phyloP scores from a whole-genome alignment of 92 coral and sea anemone species.

The Epizoanthus ramosus region DNA sequence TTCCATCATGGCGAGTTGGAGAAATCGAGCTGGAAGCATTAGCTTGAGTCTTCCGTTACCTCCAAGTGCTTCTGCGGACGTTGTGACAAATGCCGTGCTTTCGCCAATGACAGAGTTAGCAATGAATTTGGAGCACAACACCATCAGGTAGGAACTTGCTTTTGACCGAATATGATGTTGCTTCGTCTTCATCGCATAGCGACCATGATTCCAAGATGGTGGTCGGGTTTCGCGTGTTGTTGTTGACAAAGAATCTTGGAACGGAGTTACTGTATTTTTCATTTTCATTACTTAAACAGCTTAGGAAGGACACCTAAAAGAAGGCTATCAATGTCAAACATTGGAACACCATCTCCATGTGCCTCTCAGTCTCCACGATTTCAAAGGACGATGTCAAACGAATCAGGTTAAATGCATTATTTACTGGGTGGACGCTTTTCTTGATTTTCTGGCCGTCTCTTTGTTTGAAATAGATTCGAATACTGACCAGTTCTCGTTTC shows the following conservation, averaged over 20 bases:
- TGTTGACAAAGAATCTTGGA: not conserved
- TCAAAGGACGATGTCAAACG: slow-evolving; percentile 84
- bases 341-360: slow-evolving; percentile 75
- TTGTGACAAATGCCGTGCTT: slow-evolving; percentile 78
- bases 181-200: not conserved
- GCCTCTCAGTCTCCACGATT: slow-evolving; percentile 68
- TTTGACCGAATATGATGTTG: slow-evolving; percentile 14
- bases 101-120: slow-evolving; percentile 97
- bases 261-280: not conserved
- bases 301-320: slow-evolving; percentile 91
- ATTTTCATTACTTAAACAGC: slow-evolving; percentile 47
- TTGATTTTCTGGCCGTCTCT: not conserved
- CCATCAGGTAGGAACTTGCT: slow-evolving; percentile 66
- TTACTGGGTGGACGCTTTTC: not conserved
- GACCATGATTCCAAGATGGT: slow-evolving; percentile 9
- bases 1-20: slow-evolving; percentile 83
- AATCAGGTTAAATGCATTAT: slow-evolving; percentile 73
- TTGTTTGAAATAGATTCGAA: slow-evolving; percentile 28
- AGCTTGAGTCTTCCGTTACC: slow-evolving; percentile 73
- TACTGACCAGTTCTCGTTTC: not conserved
- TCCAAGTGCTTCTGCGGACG: slow-evolving; percentile 59
- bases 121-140: slow-evolving; percentile 83
- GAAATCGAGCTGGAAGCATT: slow-evolving; percentile 86
- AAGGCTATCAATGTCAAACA: slow-evolving; percentile 81
- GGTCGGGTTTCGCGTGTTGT: not conserved